phyloP scores from a whole-genome alignment of 1,140 invertebrate genomes.

The Pseudomyrmex cubaensis region DNA sequence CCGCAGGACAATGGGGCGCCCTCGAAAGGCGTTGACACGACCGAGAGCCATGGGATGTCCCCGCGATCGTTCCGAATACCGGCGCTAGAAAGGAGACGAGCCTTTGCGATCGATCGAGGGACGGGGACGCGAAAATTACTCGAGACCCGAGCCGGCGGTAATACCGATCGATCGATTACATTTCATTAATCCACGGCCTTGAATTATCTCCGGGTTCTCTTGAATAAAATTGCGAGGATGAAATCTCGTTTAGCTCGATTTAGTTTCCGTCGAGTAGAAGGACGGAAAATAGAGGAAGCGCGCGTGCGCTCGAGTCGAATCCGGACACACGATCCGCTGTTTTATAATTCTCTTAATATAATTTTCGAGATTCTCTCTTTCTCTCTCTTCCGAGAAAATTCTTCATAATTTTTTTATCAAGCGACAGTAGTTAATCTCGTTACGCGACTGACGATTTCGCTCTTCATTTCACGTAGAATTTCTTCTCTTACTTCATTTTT shows the following conservation, averaged over 20 bases:
- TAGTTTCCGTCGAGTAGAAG: slow-evolving; percentile 1
- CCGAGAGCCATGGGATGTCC: slow-evolving; percentile 71
- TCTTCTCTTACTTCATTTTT: too few relatives aligned
- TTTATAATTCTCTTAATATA: not conserved
- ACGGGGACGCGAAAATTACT: slow-evolving; percentile 61
- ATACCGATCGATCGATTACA: slow-evolving; percentile 47
- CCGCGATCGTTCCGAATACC: slow-evolving; percentile 66
- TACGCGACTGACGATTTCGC: too few relatives aligned
- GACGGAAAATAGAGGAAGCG: not conserved
- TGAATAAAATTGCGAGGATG: slow-evolving; percentile 23
- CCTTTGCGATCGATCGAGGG: slow-evolving; percentile 30
- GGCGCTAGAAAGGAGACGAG: slow-evolving; percentile 59
- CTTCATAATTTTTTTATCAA: too few relatives aligned
- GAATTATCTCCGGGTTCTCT: slow-evolving; percentile 26
- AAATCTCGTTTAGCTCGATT: slow-evolving; percentile 23
- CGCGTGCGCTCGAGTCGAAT: not conserved
- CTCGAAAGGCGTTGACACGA: slow-evolving; percentile 70
- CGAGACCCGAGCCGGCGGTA: slow-evolving; percentile 17
- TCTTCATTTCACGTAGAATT: too few relatives aligned
- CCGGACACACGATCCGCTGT: not conserved
- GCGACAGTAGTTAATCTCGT: too few relatives aligned
- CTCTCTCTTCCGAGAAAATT: too few relatives aligned
- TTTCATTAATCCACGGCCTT: slow-evolving; percentile 56
- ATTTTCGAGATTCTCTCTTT: not conserved
- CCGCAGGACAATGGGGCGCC: slow-evolving; percentile 72